Conservation (phyloP, 2,113 vertebrate genomes). For the Microtus ochrogaster region DNA sequence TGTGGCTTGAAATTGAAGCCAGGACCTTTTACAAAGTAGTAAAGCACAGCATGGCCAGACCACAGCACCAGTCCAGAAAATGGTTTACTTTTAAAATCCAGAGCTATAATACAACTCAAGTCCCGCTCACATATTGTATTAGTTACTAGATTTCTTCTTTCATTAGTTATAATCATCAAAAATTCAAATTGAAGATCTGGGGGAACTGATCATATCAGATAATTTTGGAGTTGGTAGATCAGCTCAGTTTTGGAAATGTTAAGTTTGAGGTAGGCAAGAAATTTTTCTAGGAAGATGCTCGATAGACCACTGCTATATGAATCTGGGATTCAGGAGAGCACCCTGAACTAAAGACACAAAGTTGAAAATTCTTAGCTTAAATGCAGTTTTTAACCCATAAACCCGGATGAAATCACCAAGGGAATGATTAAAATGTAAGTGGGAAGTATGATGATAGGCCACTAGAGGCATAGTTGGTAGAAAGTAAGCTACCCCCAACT, state of each 20-base stretch:
- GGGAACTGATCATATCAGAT: not conserved
- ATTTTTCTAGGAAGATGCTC: not conserved
- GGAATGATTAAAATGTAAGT: not conserved
- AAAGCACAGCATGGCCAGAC: not conserved
- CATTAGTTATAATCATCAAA: not conserved
- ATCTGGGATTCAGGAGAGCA: not conserved
- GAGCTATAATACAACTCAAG: not conserved
- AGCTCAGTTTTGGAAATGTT: conserved; percentile 18
- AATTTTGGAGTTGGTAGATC: not conserved
- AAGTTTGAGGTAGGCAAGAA: not conserved
- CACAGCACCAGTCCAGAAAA: not conserved
- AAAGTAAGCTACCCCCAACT: not conserved
- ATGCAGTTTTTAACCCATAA: not conserved
- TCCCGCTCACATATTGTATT: not conserved
- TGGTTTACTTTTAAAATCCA: not conserved
- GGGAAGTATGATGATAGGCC: not conserved
- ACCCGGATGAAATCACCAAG: not conserved
- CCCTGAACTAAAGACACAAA: not conserved
- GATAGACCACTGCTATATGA: not conserved
- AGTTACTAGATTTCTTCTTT: not conserved
- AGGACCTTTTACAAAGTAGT: not conserved
- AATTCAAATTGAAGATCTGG: not conserved
- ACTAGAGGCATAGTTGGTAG: not conserved
- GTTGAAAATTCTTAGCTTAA: conserved; percentile 4
- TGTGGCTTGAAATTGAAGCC: not conserved